Percentiles rank a stretch among this genome's conserved stretches.
Evolutionary conservation across 2,113 vertebrate genomes (phyloP).

Genomic region (Zosterops lateralis): DNA sequence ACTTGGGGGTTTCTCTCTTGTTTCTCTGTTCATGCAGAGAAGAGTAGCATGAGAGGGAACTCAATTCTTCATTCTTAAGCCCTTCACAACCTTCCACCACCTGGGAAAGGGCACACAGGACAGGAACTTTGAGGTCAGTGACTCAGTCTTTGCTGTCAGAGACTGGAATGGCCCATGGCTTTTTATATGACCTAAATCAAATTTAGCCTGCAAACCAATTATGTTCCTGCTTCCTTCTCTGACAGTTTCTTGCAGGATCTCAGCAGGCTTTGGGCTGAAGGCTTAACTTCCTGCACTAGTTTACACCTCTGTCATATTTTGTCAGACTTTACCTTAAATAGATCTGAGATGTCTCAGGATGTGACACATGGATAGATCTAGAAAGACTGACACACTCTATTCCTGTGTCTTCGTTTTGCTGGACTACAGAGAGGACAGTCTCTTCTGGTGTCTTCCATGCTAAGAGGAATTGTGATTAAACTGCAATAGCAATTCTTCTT

Average conservation of each 20-base stretch:
- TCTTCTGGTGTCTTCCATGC: background rate
- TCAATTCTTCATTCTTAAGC: background rate
- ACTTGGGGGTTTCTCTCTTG: background rate
- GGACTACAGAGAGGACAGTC: background rate
- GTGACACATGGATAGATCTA: background rate
- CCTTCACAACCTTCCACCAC: background rate
- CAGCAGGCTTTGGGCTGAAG: background rate
- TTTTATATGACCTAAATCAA: background rate
- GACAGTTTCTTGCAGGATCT: background rate
- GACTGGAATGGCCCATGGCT: background rate
- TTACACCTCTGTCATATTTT: background rate
- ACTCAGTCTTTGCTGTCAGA: background rate
- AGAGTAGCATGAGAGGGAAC: background rate
- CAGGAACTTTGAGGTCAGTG: background rate
- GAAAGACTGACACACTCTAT: background rate
- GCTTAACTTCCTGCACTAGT: background rate
- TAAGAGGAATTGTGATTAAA: background rate
- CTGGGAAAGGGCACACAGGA: background rate
- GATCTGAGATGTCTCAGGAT: background rate
- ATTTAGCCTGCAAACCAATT: background rate
- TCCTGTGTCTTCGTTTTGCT: background rate
- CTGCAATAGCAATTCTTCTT: background rate
- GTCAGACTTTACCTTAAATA: background rate
- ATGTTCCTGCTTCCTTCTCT: background rate
- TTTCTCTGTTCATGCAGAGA: background rate